These are phyloP conservation scores for Ailurus styani DNA, from an alignment of 2,113 vertebrate species.

Conservation along the genomic window DNA sequence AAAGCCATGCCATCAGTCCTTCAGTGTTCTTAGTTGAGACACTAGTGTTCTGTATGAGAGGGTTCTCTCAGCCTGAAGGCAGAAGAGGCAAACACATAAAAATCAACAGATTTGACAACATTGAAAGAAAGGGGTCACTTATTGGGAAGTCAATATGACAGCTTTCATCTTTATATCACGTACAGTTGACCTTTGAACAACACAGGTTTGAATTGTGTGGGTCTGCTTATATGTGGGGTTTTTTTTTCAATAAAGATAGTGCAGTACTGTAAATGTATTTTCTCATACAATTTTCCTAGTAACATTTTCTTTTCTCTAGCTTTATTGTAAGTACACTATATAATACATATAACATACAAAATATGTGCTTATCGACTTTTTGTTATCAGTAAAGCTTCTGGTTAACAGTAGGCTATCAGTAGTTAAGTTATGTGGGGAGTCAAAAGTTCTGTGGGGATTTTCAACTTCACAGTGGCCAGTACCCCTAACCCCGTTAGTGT, in stretches of 20 bases:
- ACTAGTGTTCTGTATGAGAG: not conserved
- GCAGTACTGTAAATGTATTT: not conserved
- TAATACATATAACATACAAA: not conserved
- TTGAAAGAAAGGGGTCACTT: not conserved
- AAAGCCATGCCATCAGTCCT: not conserved
- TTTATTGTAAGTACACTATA: not conserved
- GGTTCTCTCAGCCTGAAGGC: not conserved
- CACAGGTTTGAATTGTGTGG: not conserved
- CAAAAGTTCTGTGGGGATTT: not conserved
- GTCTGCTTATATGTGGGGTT: not conserved
- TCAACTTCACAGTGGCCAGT: not conserved
- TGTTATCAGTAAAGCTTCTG: not conserved
- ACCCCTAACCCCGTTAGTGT: not conserved
- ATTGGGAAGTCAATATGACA: not conserved
- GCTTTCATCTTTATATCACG: not conserved
- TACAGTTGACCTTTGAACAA: not conserved
- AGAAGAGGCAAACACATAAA: not conserved
- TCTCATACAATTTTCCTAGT: not conserved
- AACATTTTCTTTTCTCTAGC: not conserved
- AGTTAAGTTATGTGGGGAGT: not conserved
- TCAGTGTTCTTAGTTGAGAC: conserved; percentile 3
- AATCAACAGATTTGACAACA: not conserved
- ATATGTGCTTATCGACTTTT: not conserved
- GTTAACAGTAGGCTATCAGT: not conserved
- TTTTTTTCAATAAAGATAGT: not conserved